These are phyloP conservation scores for Cassiopea xamachana DNA, from an alignment of 30 jellyfish, hydroid and myxozoan species.

Conservation along the genomic window DNA sequence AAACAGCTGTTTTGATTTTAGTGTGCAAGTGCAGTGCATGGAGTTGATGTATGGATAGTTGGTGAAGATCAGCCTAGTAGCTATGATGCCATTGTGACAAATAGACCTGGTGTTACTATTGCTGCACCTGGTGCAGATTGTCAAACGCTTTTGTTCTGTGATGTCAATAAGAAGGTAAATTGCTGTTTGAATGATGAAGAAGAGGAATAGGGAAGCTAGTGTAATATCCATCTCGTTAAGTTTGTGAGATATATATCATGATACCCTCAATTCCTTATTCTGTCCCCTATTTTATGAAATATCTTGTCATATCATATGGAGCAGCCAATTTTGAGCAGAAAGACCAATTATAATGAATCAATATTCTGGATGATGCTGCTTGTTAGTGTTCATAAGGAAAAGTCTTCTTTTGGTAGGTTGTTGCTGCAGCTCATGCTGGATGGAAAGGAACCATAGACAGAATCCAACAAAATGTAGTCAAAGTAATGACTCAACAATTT, in stretches of 20 bases:
- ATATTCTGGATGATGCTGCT: too few species aligned
- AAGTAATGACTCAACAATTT: conserved; percentile 56
- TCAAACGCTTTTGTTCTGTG: conserved; percentile 72
- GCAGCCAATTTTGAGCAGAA: too few species aligned
- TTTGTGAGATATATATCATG: too few species aligned
- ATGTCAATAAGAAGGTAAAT: conserved; percentile 54
- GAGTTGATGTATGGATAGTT: conserved; percentile 65
- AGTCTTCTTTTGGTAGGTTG: conserved; percentile 39
- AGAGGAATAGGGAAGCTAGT: too few species aligned
- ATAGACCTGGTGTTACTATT: conserved; percentile 63
- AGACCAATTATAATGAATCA: too few species aligned
- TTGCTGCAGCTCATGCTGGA: conserved; percentile 87
- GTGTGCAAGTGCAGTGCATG: conserved; percentile 71
- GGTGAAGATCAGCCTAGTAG: conserved; percentile 65
- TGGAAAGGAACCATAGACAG: conserved; percentile 79
- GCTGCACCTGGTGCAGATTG: conserved; percentile 93
- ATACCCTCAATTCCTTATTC: too few species aligned
- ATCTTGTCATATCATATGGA: too few species aligned
- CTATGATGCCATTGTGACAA: conserved; percentile 77
- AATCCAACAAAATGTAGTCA: conserved; percentile 59
- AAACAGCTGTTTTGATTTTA: neutral
- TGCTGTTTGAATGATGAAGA: too few species aligned
- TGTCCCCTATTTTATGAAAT: too few species aligned
- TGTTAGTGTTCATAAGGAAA: too few species aligned
- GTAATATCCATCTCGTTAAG: too few species aligned